Evolutionary conservation across 1,140 invertebrate genomes (phyloP).

Genomic region (Danaus plexippus): DNA sequence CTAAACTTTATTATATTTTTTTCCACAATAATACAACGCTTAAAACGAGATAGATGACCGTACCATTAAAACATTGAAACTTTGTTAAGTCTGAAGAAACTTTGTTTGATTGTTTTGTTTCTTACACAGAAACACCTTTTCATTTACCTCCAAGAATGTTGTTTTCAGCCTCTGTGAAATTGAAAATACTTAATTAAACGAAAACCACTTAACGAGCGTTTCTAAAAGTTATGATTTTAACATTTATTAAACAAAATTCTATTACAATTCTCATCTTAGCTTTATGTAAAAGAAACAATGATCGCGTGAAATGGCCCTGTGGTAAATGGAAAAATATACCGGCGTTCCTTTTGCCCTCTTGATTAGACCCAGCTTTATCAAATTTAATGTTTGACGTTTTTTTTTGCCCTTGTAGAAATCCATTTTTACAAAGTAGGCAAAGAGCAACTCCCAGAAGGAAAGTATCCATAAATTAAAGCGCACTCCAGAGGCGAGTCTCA

Average conservation of each 20-base stretch:
- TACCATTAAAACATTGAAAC: no score
- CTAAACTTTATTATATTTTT: constrained; percentile 10
- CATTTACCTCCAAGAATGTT: no score
- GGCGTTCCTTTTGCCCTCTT: constrained; percentile 18
- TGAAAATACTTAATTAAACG: background rate
- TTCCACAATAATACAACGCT: background rate
- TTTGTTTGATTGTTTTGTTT: no score
- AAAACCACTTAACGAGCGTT: constrained; percentile 6
- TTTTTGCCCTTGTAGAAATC: constrained; percentile 19
- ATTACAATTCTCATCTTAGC: constrained; percentile 2
- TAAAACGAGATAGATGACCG: no score
- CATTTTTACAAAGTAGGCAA: constrained; percentile 26
- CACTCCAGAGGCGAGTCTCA: constrained; percentile 39
- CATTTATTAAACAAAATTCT: constrained; percentile 1
- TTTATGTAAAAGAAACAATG: constrained; percentile 11
- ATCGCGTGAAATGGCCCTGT: constrained; percentile 7
- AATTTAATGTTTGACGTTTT: constrained; percentile 25
- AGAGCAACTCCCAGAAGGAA: constrained; percentile 25
- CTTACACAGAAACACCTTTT: no score
- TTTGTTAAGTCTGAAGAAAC: no score
- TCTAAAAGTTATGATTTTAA: background rate
- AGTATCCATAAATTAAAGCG: constrained; percentile 42
- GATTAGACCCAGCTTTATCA: constrained; percentile 27
- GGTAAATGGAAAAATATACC: constrained; percentile 16
- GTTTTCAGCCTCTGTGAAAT: no score